Conservation (phyloP, 2,797 vertebrate species). For the Harpagifer antarcticus region DNA sequence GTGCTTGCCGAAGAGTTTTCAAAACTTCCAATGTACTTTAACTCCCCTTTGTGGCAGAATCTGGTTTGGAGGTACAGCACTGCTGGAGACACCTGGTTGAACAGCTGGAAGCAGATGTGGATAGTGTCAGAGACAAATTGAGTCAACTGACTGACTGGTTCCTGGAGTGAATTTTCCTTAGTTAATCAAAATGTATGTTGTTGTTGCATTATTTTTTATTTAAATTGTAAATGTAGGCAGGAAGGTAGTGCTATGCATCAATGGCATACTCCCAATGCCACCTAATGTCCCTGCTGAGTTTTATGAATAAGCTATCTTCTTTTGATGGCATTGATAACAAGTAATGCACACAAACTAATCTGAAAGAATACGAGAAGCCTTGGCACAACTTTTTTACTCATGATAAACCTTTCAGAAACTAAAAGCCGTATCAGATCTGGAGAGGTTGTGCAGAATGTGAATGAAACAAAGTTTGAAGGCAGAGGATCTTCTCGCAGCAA, state of each 20-base stretch:
- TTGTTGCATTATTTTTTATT: too few species aligned
- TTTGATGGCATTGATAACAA: background rate
- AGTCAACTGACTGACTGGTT: conserved; percentile 87
- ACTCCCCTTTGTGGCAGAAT: conserved; percentile 68
- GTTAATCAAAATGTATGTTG: conserved; percentile 16
- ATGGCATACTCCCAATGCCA: background rate
- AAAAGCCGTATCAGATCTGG: conserved; percentile 75
- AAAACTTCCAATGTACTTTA: conserved; percentile 1
- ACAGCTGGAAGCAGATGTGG: conserved; percentile 81
- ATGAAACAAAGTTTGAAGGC: conserved; percentile 73
- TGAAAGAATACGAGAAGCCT: background rate
- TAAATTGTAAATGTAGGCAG: conserved; percentile 14
- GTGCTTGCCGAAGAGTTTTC: background rate
- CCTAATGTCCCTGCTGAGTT: background rate
- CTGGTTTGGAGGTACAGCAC: conserved; percentile 73
- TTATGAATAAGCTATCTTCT: background rate
- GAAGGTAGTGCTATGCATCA: conserved; percentile 3
- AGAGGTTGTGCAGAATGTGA: conserved; percentile 78
- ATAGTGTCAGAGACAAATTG: conserved; percentile 75
- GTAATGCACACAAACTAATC: background rate
- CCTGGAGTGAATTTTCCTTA: conserved; percentile 8
- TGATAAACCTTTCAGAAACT: conserved; percentile 76
- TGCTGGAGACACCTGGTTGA: conserved; percentile 72
- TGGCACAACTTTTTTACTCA: background rate
- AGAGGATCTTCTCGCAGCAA: conserved; percentile 80